phyloP scores from a whole-genome alignment of 2,888 invertebrate species.

The Diplolepis rosae region DNA sequence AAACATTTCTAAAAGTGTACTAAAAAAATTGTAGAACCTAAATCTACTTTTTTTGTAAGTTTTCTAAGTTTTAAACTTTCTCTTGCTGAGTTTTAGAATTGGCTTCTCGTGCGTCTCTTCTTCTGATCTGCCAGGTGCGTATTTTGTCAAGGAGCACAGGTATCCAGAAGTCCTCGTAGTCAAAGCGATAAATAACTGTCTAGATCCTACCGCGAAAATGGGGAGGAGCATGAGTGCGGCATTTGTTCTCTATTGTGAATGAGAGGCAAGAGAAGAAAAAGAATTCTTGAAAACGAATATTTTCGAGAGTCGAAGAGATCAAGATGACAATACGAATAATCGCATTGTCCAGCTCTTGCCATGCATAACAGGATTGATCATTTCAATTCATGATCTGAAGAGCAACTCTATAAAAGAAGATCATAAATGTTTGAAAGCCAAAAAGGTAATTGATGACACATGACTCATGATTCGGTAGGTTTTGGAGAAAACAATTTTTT shows the following conservation, averaged over 20 bases:
- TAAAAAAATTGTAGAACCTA: no score
- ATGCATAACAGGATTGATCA: slow-evolving; percentile 3
- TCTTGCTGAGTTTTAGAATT: background rate
- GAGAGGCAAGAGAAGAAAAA: slow-evolving; percentile 10
- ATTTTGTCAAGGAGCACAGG: background rate
- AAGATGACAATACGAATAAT: slow-evolving; percentile 14
- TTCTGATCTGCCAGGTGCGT: slow-evolving; percentile 6
- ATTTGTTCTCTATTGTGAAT: slow-evolving; percentile 19
- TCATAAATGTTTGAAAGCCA: slow-evolving; percentile 14
- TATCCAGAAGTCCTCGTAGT: slow-evolving; percentile 15
- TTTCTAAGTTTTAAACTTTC: background rate
- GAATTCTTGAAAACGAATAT: slow-evolving; percentile 11
- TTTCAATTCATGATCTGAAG: slow-evolving; percentile 1
- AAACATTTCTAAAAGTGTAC: no score
- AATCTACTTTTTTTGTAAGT: no score
- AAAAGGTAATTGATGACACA: slow-evolving; percentile 6
- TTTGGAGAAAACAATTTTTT: background rate
- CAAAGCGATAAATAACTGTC: slow-evolving; percentile 18
- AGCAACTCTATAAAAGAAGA: slow-evolving; percentile 14
- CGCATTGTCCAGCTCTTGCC: background rate
- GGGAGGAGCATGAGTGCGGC: slow-evolving; percentile 24
- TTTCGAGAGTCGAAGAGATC: slow-evolving; percentile 7
- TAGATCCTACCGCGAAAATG: slow-evolving; percentile 17
- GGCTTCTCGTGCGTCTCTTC: background rate
- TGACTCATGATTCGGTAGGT: slow-evolving; percentile 7